These are phyloP conservation scores for Aporophyla nigra DNA, from an alignment of 2,888 invertebrate genomes.

Conservation along the genomic window DNA sequence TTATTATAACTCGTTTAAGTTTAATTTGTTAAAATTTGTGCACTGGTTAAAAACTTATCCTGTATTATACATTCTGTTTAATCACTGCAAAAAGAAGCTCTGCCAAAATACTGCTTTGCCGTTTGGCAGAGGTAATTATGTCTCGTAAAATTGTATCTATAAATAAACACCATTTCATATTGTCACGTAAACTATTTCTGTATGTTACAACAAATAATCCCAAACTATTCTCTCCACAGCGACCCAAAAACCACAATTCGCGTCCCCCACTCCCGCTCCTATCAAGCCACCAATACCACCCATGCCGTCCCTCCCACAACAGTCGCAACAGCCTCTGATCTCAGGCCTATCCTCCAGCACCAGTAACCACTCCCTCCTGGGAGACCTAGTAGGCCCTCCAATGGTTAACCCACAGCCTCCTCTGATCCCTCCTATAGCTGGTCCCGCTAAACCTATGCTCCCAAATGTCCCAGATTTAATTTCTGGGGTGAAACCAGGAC, in stretches of 20 bases:
- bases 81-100: no score
- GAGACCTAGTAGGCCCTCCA: conserved; percentile 54
- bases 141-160: no score
- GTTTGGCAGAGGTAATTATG: no score
- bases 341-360: conserved; percentile 31
- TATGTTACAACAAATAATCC: neutral
- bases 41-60: no score
- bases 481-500: conserved; percentile 79
- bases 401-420: conserved; percentile 46
- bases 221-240: conserved; percentile 63
- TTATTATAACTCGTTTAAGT: no score
- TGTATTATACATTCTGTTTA: no score
- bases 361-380: conserved; percentile 62
- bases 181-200: no score
- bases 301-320: conserved; percentile 71
- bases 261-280: conserved; percentile 75
- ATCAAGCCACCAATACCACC: conserved; percentile 84
- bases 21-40: no score
- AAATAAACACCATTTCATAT: no score
- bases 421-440: conserved; percentile 66
- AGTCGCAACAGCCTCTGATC: conserved; percentile 53
- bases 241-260: conserved; percentile 76
- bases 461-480: conserved; percentile 82
- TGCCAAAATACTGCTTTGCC: no score
- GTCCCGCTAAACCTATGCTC: conserved; percentile 73